Conservation (phyloP, 2,113 vertebrate species). For the Paramisgurnus dabryanus region DNA sequence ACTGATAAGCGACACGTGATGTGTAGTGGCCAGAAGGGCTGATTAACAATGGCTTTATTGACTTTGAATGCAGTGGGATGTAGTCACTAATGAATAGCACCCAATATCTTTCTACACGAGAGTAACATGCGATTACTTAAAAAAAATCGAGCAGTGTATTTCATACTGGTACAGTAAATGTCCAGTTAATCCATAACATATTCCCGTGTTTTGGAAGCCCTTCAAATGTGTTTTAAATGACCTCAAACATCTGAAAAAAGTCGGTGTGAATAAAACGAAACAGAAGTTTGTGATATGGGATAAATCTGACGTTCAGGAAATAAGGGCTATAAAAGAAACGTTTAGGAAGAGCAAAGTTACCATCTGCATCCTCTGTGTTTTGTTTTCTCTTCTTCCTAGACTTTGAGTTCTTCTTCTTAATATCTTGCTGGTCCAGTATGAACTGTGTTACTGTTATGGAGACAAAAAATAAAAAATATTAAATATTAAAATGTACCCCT, state of each 20-base stretch:
- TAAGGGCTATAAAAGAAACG: background rate
- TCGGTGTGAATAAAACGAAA: background rate
- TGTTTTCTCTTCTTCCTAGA: slow-evolving; percentile 91
- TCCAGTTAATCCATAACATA: background rate
- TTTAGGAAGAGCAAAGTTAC: slow-evolving; percentile 54
- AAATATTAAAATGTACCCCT: background rate
- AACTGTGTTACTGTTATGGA: slow-evolving; percentile 78
- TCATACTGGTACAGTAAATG: background rate
- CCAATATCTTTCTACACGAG: background rate
- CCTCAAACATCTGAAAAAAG: background rate
- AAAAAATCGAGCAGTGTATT: background rate
- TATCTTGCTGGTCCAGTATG: slow-evolving; percentile 84
- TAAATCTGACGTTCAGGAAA: background rate
- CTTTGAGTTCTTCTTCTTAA: slow-evolving; percentile 91
- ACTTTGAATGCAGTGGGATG: background rate
- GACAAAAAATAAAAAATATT: slow-evolving; percentile 46
- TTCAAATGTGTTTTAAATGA: background rate
- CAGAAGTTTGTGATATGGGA: too few relatives aligned
- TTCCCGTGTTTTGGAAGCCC: background rate
- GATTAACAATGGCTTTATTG: slow-evolving; percentile 25
- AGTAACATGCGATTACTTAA: background rate
- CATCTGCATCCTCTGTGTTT: slow-evolving; percentile 80
- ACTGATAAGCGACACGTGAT: slow-evolving; percentile 50
- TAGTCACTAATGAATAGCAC: background rate
- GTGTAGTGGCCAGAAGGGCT: slow-evolving; percentile 28